These are phyloP conservation scores for Pycnomerus fuliginosus DNA, from an alignment of 2,888 invertebrate species.

Conservation along the genomic window DNA sequence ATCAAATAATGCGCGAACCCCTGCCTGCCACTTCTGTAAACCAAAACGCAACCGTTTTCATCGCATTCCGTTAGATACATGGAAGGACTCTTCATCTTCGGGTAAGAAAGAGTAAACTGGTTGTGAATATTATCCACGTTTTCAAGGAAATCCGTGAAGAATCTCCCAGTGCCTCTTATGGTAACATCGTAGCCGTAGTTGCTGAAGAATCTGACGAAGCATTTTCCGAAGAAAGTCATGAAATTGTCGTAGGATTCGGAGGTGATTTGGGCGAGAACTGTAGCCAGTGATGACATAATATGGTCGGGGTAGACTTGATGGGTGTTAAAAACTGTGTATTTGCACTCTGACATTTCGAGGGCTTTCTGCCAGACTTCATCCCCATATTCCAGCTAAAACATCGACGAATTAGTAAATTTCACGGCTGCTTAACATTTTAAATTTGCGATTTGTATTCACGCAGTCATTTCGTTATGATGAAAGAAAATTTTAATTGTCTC, in stretches of 20 bases:
- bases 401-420: too few species aligned
- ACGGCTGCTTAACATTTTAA: too few species aligned
- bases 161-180: slow-evolving; percentile 83
- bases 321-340: slow-evolving; percentile 75
- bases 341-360: slow-evolving; percentile 68
- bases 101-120: slow-evolving; percentile 89
- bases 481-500: too few species aligned
- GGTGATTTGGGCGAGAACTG: slow-evolving; percentile 66
- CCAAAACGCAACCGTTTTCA: slow-evolving; percentile 77
- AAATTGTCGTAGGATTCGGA: slow-evolving; percentile 69
- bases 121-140: slow-evolving; percentile 91
- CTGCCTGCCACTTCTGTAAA: slow-evolving; percentile 79
- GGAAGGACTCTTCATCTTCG: slow-evolving; percentile 90
- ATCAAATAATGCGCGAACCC: slow-evolving; percentile 84
- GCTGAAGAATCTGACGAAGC: slow-evolving; percentile 87
- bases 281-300: slow-evolving; percentile 77
- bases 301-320: slow-evolving; percentile 82
- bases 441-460: too few species aligned
- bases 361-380: slow-evolving; percentile 75
- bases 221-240: slow-evolving; percentile 86
- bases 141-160: slow-evolving; percentile 87
- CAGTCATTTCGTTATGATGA: too few species aligned
- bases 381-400: slow-evolving; percentile 76
- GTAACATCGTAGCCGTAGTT: slow-evolving; percentile 85
- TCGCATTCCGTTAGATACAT: slow-evolving; percentile 89